Evolutionary conservation across 2,888 invertebrate species (phyloP).

Genomic region (Caradrina kadenii): DNA sequence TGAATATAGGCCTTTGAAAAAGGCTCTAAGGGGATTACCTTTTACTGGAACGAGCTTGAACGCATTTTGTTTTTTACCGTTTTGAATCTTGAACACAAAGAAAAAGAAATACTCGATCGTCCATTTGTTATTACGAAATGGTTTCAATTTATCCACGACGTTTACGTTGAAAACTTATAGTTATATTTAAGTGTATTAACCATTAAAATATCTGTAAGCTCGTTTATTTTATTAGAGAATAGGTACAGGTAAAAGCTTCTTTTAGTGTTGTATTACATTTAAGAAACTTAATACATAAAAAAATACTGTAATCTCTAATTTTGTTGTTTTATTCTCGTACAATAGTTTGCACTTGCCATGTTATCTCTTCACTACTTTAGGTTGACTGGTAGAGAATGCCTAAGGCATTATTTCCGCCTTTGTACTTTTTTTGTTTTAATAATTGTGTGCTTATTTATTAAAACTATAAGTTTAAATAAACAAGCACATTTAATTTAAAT

Average conservation of each 20-base stretch:
- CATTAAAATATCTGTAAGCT: constrained; percentile 15
- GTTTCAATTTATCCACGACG: constrained; percentile 56
- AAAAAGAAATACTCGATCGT: constrained; percentile 33
- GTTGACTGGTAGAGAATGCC: too few species aligned
- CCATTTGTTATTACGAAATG: constrained; percentile 55
- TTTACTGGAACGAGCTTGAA: constrained; percentile 51
- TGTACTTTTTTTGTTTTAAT: too few species aligned
- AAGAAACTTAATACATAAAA: too few species aligned
- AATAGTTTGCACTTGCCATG: too few species aligned
- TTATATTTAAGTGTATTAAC: constrained; percentile 34
- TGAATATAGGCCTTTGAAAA: constrained; percentile 16
- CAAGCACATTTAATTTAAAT: too few species aligned
- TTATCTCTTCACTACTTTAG: too few species aligned
- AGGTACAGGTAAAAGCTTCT: constrained; percentile 16
- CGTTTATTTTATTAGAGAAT: constrained; percentile 23
- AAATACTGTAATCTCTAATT: too few species aligned
- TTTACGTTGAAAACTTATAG: constrained; percentile 45
- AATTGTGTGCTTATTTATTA: too few species aligned
- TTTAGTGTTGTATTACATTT: background rate
- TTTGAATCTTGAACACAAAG: constrained; percentile 22
- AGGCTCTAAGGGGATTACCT: constrained; percentile 41
- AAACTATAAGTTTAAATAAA: too few species aligned
- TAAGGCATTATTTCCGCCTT: too few species aligned
- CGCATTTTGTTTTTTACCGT: constrained; percentile 42
- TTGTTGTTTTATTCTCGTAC: too few species aligned